These are phyloP conservation scores for Cataglyphis altisquamis DNA, from an alignment of 2,888 invertebrate genomes.

Conservation along the genomic window DNA sequence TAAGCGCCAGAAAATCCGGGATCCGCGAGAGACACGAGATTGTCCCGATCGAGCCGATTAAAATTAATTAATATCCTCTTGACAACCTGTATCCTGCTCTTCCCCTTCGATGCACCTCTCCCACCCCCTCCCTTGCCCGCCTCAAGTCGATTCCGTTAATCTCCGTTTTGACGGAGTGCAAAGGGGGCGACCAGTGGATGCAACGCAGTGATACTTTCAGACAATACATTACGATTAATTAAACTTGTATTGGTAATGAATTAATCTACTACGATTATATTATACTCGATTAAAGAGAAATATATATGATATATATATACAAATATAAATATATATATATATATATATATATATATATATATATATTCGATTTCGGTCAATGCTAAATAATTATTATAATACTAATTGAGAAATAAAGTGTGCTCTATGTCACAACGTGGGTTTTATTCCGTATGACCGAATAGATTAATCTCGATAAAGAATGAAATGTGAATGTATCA, in stretches of 20 bases:
- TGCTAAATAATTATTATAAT: slow-evolving; percentile 85
- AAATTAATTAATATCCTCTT: background rate
- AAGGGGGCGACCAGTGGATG: slow-evolving; percentile 82
- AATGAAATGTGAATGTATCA: background rate
- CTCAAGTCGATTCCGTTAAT: slow-evolving; percentile 54
- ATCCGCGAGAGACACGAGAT: slow-evolving; percentile 51
- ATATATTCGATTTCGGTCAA: slow-evolving; percentile 83
- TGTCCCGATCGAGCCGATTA: slow-evolving; percentile 2
- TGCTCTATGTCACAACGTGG: slow-evolving; percentile 83
- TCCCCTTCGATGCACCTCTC: background rate
- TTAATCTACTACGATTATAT: slow-evolving; percentile 85
- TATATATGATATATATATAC: slow-evolving; percentile 74
- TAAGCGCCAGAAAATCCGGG: slow-evolving; percentile 73
- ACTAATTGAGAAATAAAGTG: slow-evolving; percentile 85
- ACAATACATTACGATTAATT: slow-evolving; percentile 86
- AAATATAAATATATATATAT: slow-evolving; percentile 64
- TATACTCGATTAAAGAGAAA: slow-evolving; percentile 81
- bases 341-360: slow-evolving; percentile 72
- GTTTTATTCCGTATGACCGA: slow-evolving; percentile 10
- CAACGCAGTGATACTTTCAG: slow-evolving; percentile 85
- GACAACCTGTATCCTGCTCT: slow-evolving; percentile 12
- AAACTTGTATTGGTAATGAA: slow-evolving; percentile 84
- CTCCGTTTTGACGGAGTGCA: slow-evolving; percentile 62
- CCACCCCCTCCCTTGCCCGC: background rate
- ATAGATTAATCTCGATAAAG: background rate